Base-by-base conservation (phyloP, 2,888 invertebrate genomes). In the Coenonympha arcania region DNA sequence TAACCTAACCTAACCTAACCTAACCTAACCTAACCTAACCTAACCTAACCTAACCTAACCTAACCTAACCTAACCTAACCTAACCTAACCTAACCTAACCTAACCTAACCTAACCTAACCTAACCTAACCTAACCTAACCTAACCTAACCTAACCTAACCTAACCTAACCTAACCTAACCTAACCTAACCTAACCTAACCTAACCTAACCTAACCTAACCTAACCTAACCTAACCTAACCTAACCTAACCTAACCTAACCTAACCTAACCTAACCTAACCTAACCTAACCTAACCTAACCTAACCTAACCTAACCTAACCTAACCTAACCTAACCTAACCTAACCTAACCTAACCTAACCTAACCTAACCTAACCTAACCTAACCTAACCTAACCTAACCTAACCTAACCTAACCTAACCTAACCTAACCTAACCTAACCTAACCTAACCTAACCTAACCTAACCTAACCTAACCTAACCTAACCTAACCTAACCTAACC, bases 11-110 rank as follows among this genome's bases (percentile, higher is more conserved):
- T 54, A 52, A 57, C 57, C 56, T 55, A 58, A 53, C 57, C 56
- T 50, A 37, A 41, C 33, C 18, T 37, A 46, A 36, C 55, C 55
- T 54, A 56, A 56, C 59, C 59, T 56, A 59, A 59, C 57, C 59
- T 57, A 58, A 58, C 58, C 58, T 57, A 58, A 55, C 57, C 54
- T 52, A 55, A 54, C 57, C 54, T 52, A 54, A 52, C 55, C 58
- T 56, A 52, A 54, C 54, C 54, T 54, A 55, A 54, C 57, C 55
- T 56, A 59, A 58, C 61, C 8, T 6, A 30, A 4, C 58, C 56
- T 58, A 60, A 59, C 62, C 58, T 60, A 59, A 58, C 61, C 59
- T 58, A 59, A 60, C 61, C 61, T 60, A 60, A 60, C 62, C 59
- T 57, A 58, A 59, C 60, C 62, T 60, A 59, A 60, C 60, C 59